These are phyloP conservation scores for Sitta carolinensis DNA, from an alignment of 2,797 vertebrate genomes.

Conservation along the genomic window DNA sequence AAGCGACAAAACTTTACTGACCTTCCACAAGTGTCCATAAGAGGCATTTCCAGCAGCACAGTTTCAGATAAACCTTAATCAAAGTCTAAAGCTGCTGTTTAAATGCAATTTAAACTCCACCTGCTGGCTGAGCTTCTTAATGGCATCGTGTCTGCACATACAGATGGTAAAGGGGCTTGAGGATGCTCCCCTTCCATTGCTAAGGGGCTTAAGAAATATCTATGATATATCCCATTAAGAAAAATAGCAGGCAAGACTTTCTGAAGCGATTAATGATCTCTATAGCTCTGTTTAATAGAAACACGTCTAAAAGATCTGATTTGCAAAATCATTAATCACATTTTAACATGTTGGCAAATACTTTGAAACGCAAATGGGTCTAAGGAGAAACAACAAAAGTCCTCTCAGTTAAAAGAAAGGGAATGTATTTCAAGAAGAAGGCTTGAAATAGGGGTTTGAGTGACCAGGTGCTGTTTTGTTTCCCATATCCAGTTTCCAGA, in stretches of 20 bases:
- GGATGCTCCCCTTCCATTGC: neutral
- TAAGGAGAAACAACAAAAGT: neutral
- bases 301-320: neutral
- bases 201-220: neutral
- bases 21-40: neutral
- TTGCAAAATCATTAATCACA: neutral
- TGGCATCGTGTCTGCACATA: neutral
- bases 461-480: neutral
- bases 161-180: neutral
- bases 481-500: neutral
- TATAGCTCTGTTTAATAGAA: neutral
- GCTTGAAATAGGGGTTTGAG: neutral
- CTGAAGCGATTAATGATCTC: neutral
- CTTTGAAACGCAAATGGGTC: neutral
- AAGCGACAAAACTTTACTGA: rapidly evolving
- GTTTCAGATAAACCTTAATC: neutral
- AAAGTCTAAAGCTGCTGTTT: neutral
- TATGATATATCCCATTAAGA: neutral
- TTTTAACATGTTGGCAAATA: neutral
- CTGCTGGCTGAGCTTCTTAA: constrained; percentile 60
- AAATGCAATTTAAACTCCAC: constrained; percentile 62
- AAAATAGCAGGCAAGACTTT: neutral
- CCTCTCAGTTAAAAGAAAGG: neutral
- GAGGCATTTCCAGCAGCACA: neutral
- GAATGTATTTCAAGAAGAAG: neutral